These are phyloP conservation scores for Chelidonichthys spinosus DNA, from an alignment of 2,797 vertebrate genomes.

Conservation along the genomic window DNA sequence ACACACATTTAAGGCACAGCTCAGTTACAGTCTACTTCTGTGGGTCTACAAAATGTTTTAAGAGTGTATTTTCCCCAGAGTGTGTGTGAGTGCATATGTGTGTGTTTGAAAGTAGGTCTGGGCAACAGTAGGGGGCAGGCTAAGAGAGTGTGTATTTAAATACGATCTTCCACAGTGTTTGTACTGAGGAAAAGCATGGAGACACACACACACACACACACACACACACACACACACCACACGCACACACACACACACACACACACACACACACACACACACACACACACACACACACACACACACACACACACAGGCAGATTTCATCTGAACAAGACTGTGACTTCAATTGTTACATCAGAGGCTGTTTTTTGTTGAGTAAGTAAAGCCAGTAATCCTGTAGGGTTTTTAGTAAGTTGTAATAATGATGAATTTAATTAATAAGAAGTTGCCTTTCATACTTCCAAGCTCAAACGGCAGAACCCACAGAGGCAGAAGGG, in stretches of 20 bases:
- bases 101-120: conserved; percentile 78
- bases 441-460: not conserved
- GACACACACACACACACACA: conserved; percentile 19
- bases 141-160: conserved; percentile 88
- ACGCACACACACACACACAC: conserved; percentile 19
- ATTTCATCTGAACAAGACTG: not conserved
- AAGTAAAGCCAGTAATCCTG: not conserved
- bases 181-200: conserved; percentile 64
- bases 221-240: conserved; percentile 24
- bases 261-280: conserved; percentile 32
- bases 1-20: conserved; percentile 36
- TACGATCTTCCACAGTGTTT: conserved; percentile 77
- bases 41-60: conserved; percentile 23
- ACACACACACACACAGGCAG: conserved; percentile 2
- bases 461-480: not conserved
- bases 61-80: conserved; percentile 56
- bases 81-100: conserved; percentile 67
- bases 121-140: conserved; percentile 89
- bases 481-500: not conserved
- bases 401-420: not conserved
- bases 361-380: not conserved
- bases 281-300: conserved; percentile 15
- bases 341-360: not conserved
- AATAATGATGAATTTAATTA: not conserved
- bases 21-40: conserved; percentile 27